Evolutionary conservation across 2,888 invertebrate species (phyloP).

Genomic region (Agonopterix subpropinquella): DNA sequence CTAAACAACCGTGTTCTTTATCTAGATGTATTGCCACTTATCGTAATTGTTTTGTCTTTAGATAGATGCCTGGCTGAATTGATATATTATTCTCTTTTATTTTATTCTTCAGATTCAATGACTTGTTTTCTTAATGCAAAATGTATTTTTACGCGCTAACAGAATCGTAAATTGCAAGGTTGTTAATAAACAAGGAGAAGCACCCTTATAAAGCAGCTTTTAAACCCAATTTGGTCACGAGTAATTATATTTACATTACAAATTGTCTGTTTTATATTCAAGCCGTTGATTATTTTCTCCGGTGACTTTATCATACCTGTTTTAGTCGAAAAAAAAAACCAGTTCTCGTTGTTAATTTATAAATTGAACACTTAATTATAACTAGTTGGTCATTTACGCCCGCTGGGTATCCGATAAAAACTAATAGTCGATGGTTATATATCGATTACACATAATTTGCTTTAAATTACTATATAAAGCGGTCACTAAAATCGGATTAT

Average conservation of each 20-base stretch:
- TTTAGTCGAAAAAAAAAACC: not conserved
- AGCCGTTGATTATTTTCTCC: constrained; percentile 1
- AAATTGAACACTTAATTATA: constrained; percentile 51
- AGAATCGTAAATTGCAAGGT: too few species aligned
- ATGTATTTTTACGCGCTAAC: too few species aligned
- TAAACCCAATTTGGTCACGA: constrained; percentile 6
- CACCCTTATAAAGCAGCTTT: constrained; percentile 2
- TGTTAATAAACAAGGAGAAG: too few species aligned
- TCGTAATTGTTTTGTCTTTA: too few species aligned
- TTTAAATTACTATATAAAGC: constrained; percentile 29
- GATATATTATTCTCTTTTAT: too few species aligned
- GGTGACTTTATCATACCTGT: not conserved
- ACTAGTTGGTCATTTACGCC: constrained; percentile 32
- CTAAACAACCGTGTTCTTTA: too few species aligned
- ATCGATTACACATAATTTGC: constrained; percentile 35
- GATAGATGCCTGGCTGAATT: too few species aligned
- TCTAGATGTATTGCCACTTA: too few species aligned
- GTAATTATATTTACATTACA: constrained; percentile 8
- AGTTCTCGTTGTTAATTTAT: constrained; percentile 31
- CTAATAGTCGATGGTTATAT: constrained; percentile 33
- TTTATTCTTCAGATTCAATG: too few species aligned
- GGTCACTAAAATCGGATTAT: constrained; percentile 14
- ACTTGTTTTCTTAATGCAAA: too few species aligned
- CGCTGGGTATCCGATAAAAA: constrained; percentile 34
- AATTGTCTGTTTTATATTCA: constrained; percentile 2